phyloP scores from a whole-genome alignment of 2,888 invertebrate genomes.

The Apamea epomidion region DNA sequence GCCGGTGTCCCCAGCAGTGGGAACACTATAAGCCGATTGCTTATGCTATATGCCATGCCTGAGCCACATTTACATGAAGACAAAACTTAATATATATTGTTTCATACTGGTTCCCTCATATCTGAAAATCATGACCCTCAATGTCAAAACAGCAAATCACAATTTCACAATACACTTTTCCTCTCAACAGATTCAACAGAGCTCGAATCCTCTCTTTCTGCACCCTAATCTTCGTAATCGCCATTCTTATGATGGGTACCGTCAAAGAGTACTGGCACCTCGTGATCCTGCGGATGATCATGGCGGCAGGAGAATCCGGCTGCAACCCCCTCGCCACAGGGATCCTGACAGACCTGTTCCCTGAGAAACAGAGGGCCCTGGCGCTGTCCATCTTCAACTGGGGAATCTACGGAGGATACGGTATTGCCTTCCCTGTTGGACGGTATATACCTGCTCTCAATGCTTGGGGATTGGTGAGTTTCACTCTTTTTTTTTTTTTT shows the following conservation, averaged over 20 bases:
- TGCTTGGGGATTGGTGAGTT: slow-evolving; percentile 93
- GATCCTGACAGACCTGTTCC: slow-evolving; percentile 95
- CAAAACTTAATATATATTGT: neutral
- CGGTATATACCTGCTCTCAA: slow-evolving; percentile 94
- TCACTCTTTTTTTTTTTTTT: too few species aligned
- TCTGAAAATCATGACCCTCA: neutral
- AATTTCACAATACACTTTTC: neutral
- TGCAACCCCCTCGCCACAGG: slow-evolving; percentile 97
- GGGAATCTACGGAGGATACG: slow-evolving; percentile 98
- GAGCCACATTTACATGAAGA: neutral
- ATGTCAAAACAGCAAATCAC: neutral
- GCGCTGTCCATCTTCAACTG: slow-evolving; percentile 98
- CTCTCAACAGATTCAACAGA: slow-evolving; percentile 91
- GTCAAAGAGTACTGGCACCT: slow-evolving; percentile 97
- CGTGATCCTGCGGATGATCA: slow-evolving; percentile 95
- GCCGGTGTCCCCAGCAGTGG: too few species aligned
- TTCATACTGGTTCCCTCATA: neutral
- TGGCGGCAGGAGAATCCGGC: slow-evolving; percentile 97
- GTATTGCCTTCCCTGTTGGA: slow-evolving; percentile 97
- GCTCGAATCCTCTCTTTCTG: slow-evolving; percentile 94
- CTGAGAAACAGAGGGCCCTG: slow-evolving; percentile 95
- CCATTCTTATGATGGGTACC: slow-evolving; percentile 96
- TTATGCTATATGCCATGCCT: too few species aligned
- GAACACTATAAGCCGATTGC: too few species aligned
- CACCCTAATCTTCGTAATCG: slow-evolving; percentile 94